Base-by-base conservation (phyloP, 2,888 invertebrate species). In the Silvanus unidentatus region DNA sequence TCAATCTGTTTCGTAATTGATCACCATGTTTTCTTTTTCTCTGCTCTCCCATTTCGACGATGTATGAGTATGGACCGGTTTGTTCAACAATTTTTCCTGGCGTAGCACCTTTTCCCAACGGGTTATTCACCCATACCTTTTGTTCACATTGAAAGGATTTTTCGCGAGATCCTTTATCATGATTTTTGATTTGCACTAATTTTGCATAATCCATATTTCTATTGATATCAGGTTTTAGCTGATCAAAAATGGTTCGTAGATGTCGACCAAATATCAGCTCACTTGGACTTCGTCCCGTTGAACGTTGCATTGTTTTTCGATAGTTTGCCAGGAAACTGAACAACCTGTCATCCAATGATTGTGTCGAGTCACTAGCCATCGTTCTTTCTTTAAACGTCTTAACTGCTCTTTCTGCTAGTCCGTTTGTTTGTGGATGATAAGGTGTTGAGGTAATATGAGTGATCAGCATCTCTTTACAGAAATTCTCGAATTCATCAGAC, bases 401-500 rank as follows among this genome's bases (percentile, higher is more conserved):
- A 9, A 52, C 50, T 12, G 37, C 43, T 11, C 52, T 40, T 45
- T 52, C 49, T 10, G 49, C 52, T n/a, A 49, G 38, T 1, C 49
- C 49, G 15, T 52, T 53, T 11, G 47, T 46, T 45, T 40, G 13
- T 9, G 48, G 52, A 37, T 53, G 48, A 37, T 53, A 50, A 2
- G 50, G 53, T 22, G 48, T 38, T 10, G 41, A 32, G 22, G 15
- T 34, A 22, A 42, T 44, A 28, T 43, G 47, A 16, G 36, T 43
- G 15, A 53, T 49, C 15, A 47, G 43, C 16, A 45, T 47, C 13
- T 34, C 12, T 16, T 35, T 36, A 16, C 43, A 47, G 15, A 44
- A 49, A 16, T 34, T 14, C 37, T 40, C 22, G 39, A 63, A 59
- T 44, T 60, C 54, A 16, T 46, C 39, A 12, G 58, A 61, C 5